phyloP scores from a whole-genome alignment of 2,113 vertebrate genomes.

The Nematolebias whitei region DNA sequence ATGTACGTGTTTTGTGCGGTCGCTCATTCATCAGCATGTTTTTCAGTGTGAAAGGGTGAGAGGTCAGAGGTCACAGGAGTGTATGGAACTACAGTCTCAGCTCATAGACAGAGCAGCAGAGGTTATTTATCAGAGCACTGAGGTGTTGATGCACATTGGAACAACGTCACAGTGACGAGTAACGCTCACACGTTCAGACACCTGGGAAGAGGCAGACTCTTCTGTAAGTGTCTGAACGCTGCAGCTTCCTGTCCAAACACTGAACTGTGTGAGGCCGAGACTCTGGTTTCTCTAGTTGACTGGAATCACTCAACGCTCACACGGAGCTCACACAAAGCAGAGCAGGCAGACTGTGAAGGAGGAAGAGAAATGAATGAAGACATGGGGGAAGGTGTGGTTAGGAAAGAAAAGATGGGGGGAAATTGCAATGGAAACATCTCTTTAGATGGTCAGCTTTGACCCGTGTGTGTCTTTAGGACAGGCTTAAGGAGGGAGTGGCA shows the following conservation, averaged over 20 bases:
- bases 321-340: conserved; percentile 53
- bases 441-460: conserved; percentile 47
- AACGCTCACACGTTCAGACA: conserved; percentile 21
- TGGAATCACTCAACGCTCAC: conserved; percentile 57
- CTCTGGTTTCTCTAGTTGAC: conserved; percentile 63
- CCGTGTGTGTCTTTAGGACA: conserved; percentile 50
- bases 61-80: conserved; percentile 36
- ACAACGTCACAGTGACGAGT: not conserved
- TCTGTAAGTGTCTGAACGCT: conserved; percentile 63
- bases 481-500: conserved; percentile 48
- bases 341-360: conserved; percentile 50
- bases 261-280: conserved; percentile 40
- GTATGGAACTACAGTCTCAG: conserved; percentile 15
- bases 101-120: conserved; percentile 37
- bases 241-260: conserved; percentile 64
- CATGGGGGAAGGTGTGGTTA: conserved; percentile 57
- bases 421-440: conserved; percentile 53
- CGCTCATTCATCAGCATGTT: conserved; percentile 50
- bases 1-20: conserved; percentile 21
- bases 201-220: conserved; percentile 55
- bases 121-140: conserved; percentile 18
- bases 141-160: not conserved
- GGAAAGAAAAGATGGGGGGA: conserved; percentile 38
- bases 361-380: conserved; percentile 46
- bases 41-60: conserved; percentile 32